A percentile compares a stretch with the other conserved stretches of the same genome.
Evolutionary conservation across 64 coral and sea anemone species (phyloP).

Genomic region (Montipora cactus): DNA sequence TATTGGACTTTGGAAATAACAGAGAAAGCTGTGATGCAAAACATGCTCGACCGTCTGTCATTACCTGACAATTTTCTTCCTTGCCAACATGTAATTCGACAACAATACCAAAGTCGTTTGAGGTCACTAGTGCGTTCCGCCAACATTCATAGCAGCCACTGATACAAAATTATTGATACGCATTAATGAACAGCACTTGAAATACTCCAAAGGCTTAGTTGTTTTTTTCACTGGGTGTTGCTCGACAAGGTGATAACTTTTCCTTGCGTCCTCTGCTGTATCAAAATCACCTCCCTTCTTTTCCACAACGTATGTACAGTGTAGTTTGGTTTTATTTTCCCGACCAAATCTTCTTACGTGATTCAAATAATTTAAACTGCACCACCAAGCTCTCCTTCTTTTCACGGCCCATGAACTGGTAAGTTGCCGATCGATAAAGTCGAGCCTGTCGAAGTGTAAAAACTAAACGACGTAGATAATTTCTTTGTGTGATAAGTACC

Average conservation of each 20-base stretch:
- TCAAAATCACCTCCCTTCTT: too few species aligned
- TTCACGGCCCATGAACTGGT: background rate
- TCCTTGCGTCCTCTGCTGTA: too few species aligned
- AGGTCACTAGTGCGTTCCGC: background rate
- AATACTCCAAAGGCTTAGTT: background rate
- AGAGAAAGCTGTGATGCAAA: slow-evolving; percentile 6
- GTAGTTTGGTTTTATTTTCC: background rate
- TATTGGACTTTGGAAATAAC: slow-evolving; percentile 30
- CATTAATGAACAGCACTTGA: background rate
- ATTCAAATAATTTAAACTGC: background rate
- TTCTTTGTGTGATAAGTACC: background rate
- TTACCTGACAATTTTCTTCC: background rate
- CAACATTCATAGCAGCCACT: background rate
- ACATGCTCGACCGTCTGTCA: slow-evolving; percentile 35
- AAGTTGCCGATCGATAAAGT: background rate
- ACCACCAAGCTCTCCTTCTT: background rate
- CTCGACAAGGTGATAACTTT: too few species aligned
- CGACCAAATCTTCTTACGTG: background rate
- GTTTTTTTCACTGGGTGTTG: too few species aligned
- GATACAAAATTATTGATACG: background rate
- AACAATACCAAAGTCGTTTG: background rate
- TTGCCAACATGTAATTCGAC: background rate
- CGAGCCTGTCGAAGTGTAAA: slow-evolving; percentile 6
- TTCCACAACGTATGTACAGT: background rate
- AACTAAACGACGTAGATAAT: background rate